Evolutionary conservation across 2,113 vertebrate genomes (phyloP), one percentile per base, ranked within the genome.

Genomic region (Lucifuga dentata): DNA sequence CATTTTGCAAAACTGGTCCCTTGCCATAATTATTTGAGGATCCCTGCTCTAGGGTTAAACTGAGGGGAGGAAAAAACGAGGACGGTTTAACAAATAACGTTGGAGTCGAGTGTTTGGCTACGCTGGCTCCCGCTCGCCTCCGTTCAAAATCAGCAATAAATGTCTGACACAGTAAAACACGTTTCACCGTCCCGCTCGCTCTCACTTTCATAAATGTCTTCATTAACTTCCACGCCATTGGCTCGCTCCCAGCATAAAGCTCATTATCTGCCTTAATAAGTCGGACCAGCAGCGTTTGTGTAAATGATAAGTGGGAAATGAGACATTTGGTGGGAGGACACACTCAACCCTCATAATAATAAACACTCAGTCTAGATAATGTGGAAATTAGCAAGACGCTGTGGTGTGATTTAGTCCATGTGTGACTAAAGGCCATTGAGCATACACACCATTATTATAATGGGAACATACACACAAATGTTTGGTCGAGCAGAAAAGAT

Each of bases 331-430:
- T 19, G 62, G 46, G 60, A 58, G 59, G 44, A 56, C 56, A 20
- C 29, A 50, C 39, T 66, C 21, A 8, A 16, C 38, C 21, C 41
- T 39, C 49, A 53, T 60, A 57, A 63, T 60, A 57, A 63, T 36
- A 32, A 62, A 72, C 60, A 49, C 52, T 52, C 33, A 32, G 24
- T 53, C 1, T 19, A 35, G 16, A 56, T 79, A 74, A 70, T 67
- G 55, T 57, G 61, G 38, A 19, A 33, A 67, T 94, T 94, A 94
- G 93, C 92, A 93, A 92, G 92, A 92, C 52, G n/a, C 33, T 8
- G 21, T 5, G 6, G 41, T 45, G 66, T 5, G 52, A 32, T 51
- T 23, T 39, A 11, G 38, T 48, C 26, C 26, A 10, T 45, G 44
- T 76, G 73, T 63, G 51, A 51, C 59, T 92, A 94, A 93, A 92